These are phyloP conservation scores for Chloroclysta siterata DNA, from an alignment of 2,888 invertebrate species.

Conservation along the genomic window DNA sequence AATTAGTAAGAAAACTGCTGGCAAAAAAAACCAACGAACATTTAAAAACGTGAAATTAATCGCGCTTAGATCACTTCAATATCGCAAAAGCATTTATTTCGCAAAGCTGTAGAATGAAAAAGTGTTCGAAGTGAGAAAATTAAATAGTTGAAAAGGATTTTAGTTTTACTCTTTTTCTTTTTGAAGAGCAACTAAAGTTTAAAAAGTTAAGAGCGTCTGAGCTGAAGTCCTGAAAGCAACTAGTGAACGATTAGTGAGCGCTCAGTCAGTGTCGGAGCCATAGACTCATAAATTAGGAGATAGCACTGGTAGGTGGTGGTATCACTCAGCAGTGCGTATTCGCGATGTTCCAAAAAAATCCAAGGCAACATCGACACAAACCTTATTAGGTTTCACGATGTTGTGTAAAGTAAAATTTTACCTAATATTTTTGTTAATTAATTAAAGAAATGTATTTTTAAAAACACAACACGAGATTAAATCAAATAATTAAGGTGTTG, in stretches of 20 bases:
- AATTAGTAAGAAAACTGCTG: no score
- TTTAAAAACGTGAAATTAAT: constrained; percentile 12
- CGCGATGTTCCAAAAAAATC: no score
- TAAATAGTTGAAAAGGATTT: constrained; percentile 48
- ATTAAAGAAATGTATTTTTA: no score
- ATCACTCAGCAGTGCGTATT: neutral
- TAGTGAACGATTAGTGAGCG: constrained; percentile 54
- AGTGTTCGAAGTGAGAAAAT: constrained; percentile 42
- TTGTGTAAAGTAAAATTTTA: no score
- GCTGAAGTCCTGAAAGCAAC: constrained; percentile 44
- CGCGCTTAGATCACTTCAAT: constrained; percentile 24
- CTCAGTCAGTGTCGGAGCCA: constrained; percentile 48
- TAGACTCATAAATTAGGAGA: neutral
- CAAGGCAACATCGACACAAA: no score
- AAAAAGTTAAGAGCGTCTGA: constrained; percentile 54
- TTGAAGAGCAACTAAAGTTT: constrained; percentile 47
- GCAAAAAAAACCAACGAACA: neutral
- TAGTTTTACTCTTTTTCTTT: constrained; percentile 43
- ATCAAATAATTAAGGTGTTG: no score
- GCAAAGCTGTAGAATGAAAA: constrained; percentile 32
- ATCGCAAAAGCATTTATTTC: constrained; percentile 41
- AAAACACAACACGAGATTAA: no score
- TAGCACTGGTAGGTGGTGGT: neutral
- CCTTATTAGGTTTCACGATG: no score
- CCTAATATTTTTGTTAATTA: no score